phyloP scores from a whole-genome alignment of 2,888 invertebrate genomes.

The Phortica okadai region DNA sequence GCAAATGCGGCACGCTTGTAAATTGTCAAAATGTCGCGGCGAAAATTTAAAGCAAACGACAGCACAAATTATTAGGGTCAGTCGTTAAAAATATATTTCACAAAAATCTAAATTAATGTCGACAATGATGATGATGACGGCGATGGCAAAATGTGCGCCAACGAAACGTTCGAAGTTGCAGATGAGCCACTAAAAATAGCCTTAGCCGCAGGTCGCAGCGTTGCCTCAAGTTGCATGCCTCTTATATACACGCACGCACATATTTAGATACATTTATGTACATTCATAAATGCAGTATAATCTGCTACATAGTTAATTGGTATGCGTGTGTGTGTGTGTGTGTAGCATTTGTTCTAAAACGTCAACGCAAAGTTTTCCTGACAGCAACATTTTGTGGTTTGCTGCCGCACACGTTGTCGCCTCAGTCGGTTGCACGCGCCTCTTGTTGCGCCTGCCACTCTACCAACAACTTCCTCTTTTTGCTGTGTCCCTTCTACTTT shows the following conservation, averaged over 20 bases:
- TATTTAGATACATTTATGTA: not conserved
- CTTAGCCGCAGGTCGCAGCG: not conserved
- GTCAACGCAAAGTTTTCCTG: not conserved
- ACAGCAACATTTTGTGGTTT: constrained; percentile 25
- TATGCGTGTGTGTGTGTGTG: not conserved
- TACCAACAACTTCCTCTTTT: constrained; percentile 17
- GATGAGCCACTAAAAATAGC: constrained; percentile 21
- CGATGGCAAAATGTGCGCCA: not conserved
- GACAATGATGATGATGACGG: not conserved
- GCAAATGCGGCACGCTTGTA: not conserved
- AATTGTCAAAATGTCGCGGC: constrained; percentile 20
- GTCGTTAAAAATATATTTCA: constrained; percentile 50
- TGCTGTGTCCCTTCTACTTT: constrained; percentile 32
- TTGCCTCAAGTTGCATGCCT: not conserved
- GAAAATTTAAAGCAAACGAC: constrained; percentile 17
- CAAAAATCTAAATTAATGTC: constrained; percentile 33
- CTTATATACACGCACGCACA: not conserved
- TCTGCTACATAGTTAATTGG: not conserved
- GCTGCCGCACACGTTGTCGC: constrained; percentile 40
- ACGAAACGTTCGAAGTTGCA: too few species aligned
- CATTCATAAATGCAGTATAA: not conserved
- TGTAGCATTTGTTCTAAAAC: constrained; percentile 28
- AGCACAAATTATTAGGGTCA: constrained; percentile 51
- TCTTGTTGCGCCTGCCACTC: constrained; percentile 10
- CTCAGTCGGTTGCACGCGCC: constrained; percentile 29